Percentiles rank a stretch among this genome's conserved stretches.
Evolutionary conservation across 92 coral and sea anemone species (phyloP).

Genomic region (Phenganax subtilis): DNA sequence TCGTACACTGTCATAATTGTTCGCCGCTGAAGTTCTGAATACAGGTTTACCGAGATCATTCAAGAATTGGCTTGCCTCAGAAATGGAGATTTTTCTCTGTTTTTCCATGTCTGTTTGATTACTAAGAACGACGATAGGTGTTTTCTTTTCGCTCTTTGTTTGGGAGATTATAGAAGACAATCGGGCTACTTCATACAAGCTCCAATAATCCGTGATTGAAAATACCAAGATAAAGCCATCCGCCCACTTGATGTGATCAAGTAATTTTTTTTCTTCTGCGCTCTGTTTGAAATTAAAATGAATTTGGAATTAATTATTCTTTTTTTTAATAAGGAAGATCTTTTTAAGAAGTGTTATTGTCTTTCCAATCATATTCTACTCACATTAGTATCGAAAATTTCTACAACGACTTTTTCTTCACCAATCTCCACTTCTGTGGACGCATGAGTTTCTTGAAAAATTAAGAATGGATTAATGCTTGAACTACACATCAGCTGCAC

Average conservation of each 20-base stretch:
- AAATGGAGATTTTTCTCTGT: slow-evolving; percentile 20
- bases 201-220: slow-evolving; percentile 40
- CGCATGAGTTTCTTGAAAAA: slow-evolving; percentile 25
- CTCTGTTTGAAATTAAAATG: not conserved
- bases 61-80: slow-evolving; percentile 31
- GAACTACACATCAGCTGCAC: no score
- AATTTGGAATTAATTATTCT: no score
- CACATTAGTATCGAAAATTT: slow-evolving; percentile 28
- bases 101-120: slow-evolving; percentile 35
- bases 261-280: slow-evolving; percentile 21
- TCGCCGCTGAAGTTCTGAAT: slow-evolving; percentile 34
- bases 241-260: slow-evolving; percentile 34
- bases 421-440: slow-evolving; percentile 28
- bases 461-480: not conserved
- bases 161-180: slow-evolving; percentile 21
- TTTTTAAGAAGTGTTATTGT: no score
- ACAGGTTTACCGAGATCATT: slow-evolving; percentile 39
- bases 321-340: no score
- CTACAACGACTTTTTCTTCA: slow-evolving; percentile 29
- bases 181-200: slow-evolving; percentile 36
- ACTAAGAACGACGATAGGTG: slow-evolving; percentile 26
- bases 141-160: slow-evolving; percentile 13
- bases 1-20: slow-evolving; percentile 44
- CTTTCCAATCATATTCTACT: not conserved
- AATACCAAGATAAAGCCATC: slow-evolving; percentile 38